Evolutionary conservation across 1,140 invertebrate species (phyloP), one percentile per base, ranked within the genome.

Genomic region (Laupala kohalensis): DNA sequence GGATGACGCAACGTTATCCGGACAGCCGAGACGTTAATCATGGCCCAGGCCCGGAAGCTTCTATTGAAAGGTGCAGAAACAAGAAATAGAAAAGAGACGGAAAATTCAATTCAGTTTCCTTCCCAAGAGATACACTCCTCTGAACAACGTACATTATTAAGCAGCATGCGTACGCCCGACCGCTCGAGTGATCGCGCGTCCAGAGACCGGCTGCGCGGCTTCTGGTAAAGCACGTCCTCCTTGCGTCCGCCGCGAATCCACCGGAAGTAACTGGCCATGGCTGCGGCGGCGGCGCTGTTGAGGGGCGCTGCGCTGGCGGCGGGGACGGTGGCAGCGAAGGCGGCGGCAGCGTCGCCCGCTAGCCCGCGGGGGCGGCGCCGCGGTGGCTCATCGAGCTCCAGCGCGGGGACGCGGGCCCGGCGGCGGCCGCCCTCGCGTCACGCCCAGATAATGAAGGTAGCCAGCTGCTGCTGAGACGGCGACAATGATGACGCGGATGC

Each of bases 141-240:
- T n/a, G n/a, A n/a, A n/a, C n/a, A n/a, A 72, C 73, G 23, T 70
- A 74, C 73, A 37, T 73, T 29, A 23, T 75, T 83, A 4, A 89
- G 65, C 53, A 84, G 81, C n/a, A 87, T 78, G 23, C 86, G 83
- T 70, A 92, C 85, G 19, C 90, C 91, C 66, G 87, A 88, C 9
- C 84, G 80, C 74, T 92, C 89, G 69, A 93, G 80, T 5, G 88
- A 85, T 73, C 89, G 86, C 5, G 91, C 87, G 80, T 92, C 91
- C 76, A 93, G 80, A 12, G 91, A 92, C 69, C 89, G 83, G 78
- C 90, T 92, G 62, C 91, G 84, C 3, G 88, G 88, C 72, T 90
- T 89, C 67, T 84, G 78, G 64, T 81, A 82, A 74, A 83, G 82
- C 74, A 83, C 81, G 69, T 85, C 74, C 75, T 85, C 84, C 76